phyloP scores from a whole-genome alignment of 2,113 vertebrate species.

The Picathartes gymnocephalus region DNA sequence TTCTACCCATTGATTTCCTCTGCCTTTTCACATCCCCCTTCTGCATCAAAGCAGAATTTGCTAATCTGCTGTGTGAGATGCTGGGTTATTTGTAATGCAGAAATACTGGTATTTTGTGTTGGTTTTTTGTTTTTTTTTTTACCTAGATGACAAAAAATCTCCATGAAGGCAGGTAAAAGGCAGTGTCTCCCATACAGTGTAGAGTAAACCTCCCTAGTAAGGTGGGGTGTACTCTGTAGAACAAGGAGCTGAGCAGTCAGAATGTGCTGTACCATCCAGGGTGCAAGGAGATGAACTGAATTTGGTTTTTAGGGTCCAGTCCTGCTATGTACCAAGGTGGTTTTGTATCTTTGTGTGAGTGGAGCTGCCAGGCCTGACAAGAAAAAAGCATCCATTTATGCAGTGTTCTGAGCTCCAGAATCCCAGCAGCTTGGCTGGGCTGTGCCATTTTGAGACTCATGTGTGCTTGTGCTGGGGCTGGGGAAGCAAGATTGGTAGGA shows the following conservation, averaged over 20 bases:
- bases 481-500: neutral
- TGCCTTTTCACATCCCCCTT: neutral
- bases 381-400: neutral
- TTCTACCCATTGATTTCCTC: conserved; percentile 14
- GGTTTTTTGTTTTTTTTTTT: neutral
- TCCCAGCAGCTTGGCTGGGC: neutral
- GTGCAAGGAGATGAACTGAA: neutral
- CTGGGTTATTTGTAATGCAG: neutral
- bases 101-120: neutral
- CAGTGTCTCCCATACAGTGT: fast-evolving
- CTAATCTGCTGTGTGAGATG: neutral
- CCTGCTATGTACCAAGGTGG: fast-evolving
- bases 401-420: neutral
- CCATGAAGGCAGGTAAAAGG: neutral
- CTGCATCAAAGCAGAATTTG: neutral
- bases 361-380: neutral
- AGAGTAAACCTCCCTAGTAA: neutral
- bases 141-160: neutral
- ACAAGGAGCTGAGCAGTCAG: neutral
- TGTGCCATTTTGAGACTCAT: neutral
- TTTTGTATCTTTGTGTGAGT: neutral
- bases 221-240: neutral
- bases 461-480: neutral
- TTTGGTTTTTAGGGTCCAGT: neutral
- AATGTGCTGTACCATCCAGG: fast-evolving